Evolutionary conservation across 2,888 invertebrate species (phyloP).

Genomic region (Trachelus tabidus): DNA sequence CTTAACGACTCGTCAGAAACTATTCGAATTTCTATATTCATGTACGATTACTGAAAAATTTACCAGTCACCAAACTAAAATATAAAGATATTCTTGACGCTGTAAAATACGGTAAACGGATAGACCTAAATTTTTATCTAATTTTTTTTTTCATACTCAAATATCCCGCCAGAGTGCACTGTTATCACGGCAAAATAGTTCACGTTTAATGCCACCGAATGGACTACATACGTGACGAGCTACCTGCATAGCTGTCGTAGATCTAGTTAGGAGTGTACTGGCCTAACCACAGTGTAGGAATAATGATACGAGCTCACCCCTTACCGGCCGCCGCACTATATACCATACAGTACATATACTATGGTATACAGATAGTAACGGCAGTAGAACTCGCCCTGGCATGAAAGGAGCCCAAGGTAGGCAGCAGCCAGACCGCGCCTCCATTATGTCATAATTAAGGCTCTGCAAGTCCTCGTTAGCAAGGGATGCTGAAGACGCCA

Average conservation of each 20-base stretch:
- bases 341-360: background rate
- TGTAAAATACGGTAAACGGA: background rate
- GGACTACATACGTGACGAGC: background rate
- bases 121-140: background rate
- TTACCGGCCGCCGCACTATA: slow-evolving; percentile 5
- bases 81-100: background rate
- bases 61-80: background rate
- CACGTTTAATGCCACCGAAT: background rate
- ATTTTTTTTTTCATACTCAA: background rate
- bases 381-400: slow-evolving; percentile 3
- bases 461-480: slow-evolving; percentile 21
- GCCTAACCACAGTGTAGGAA: slow-evolving; percentile 23
- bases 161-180: background rate
- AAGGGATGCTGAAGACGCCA: slow-evolving; percentile 17
- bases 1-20: too few relatives aligned
- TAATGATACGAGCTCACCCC: slow-evolving; percentile 18
- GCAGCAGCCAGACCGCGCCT: slow-evolving; percentile 15
- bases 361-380: slow-evolving; percentile 8
- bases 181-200: background rate
- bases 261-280: slow-evolving; percentile 16
- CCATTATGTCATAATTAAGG: slow-evolving; percentile 22
- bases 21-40: background rate
- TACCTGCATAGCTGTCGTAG: slow-evolving; percentile 11
- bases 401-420: slow-evolving; percentile 10
- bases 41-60: background rate